A percentile compares a stretch with the other conserved stretches of the same genome.
Conservation (phyloP, 2,797 vertebrate species). For the Phataginus tetradactyla region DNA sequence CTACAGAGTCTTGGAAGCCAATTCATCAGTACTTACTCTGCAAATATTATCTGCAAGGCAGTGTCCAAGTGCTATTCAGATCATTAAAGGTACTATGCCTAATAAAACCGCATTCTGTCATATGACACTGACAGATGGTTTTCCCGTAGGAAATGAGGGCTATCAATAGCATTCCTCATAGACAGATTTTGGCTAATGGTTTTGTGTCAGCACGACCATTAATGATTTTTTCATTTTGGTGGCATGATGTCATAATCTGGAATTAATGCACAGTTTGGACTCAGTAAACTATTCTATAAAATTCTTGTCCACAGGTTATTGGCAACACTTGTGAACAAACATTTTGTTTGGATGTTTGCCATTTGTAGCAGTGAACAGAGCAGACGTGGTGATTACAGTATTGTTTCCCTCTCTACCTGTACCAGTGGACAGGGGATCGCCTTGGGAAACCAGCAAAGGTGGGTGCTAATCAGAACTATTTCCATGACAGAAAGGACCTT, state of each 20-base stretch:
- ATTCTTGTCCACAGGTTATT: background rate
- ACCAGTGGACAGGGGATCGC: background rate
- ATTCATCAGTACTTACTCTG: background rate
- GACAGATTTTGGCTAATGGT: conserved; percentile 29
- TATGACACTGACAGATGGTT: background rate
- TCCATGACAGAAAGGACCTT: background rate
- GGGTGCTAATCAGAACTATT: background rate
- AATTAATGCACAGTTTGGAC: background rate
- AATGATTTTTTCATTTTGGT: conserved; percentile 6
- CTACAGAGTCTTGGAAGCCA: background rate
- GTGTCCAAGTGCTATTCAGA: background rate
- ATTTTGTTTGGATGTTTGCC: background rate
- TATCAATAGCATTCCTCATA: background rate
- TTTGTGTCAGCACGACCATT: background rate
- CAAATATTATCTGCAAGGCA: background rate
- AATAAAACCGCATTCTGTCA: background rate
- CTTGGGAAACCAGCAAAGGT: background rate
- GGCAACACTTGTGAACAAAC: background rate
- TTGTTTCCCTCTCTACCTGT: background rate
- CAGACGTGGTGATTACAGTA: background rate
- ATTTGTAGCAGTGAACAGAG: background rate
- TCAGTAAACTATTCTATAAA: conserved; percentile 21
- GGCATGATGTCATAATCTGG: conserved; percentile 21
- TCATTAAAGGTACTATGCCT: background rate
- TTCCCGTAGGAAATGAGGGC: background rate